These are phyloP conservation scores for Brachirus orientalis DNA, from an alignment of 2,113 vertebrate species.

Conservation along the genomic window DNA sequence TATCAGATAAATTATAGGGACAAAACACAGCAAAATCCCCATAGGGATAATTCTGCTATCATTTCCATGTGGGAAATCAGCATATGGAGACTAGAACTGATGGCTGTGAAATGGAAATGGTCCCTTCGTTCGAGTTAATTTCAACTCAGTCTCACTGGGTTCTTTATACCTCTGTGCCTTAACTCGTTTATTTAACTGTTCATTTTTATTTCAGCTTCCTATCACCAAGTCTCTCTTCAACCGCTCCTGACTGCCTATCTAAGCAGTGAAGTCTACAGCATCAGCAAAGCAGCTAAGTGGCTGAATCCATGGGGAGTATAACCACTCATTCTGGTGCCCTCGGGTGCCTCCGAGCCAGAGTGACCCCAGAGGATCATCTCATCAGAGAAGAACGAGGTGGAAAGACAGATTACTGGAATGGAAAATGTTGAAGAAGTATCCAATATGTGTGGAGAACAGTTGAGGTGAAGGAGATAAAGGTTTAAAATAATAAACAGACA, in stretches of 20 bases:
- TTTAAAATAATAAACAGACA: slow-evolving; percentile 31
- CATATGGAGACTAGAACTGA: slow-evolving; percentile 10
- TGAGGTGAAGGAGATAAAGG: slow-evolving; percentile 28
- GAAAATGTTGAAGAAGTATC: background rate
- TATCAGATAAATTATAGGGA: slow-evolving; percentile 51
- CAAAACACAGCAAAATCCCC: slow-evolving; percentile 13
- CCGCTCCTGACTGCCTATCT: slow-evolving; percentile 1
- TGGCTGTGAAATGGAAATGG: slow-evolving; percentile 34
- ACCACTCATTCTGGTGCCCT: background rate
- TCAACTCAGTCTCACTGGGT: slow-evolving; percentile 13
- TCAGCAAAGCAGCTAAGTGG: background rate
- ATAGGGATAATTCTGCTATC: slow-evolving; percentile 18
- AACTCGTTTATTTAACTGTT: slow-evolving; percentile 21
- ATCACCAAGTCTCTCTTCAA: slow-evolving; percentile 4
- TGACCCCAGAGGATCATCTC: slow-evolving; percentile 59
- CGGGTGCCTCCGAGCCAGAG: slow-evolving; percentile 28
- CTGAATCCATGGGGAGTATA: slow-evolving; percentile 23
- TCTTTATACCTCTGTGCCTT: slow-evolving; percentile 15
- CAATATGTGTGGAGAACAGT: background rate
- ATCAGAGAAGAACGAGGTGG: slow-evolving; percentile 20
- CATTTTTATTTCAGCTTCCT: slow-evolving; percentile 9
- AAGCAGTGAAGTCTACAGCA: background rate
- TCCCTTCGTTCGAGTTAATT: slow-evolving; percentile 40
- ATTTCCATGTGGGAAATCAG: slow-evolving; percentile 15
- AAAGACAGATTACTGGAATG: slow-evolving; percentile 26